Conservation (phyloP, 2,888 invertebrate genomes). For the Yponomeuta malinellus region DNA sequence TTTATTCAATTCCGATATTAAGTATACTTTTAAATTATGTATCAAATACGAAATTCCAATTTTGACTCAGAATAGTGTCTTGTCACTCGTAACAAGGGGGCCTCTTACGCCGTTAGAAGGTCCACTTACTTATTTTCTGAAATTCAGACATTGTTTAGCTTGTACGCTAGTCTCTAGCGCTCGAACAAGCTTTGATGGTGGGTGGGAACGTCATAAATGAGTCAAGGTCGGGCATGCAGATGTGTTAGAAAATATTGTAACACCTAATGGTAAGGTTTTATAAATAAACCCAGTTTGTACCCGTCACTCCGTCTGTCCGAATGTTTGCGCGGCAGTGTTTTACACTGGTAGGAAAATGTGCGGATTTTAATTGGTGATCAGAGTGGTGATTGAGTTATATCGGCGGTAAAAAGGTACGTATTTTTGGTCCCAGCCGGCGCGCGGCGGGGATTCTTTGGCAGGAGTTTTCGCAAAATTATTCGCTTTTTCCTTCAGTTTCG, state of each 20-base stretch:
- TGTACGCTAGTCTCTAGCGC: too few species aligned
- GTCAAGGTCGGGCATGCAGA: constrained; percentile 59
- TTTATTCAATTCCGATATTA: too few species aligned
- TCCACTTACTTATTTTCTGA: too few species aligned
- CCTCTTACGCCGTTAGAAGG: too few species aligned
- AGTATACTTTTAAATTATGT: too few species aligned
- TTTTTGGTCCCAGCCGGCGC: not conserved
- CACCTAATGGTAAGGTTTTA: constrained; percentile 55
- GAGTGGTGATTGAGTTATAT: not conserved
- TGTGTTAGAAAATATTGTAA: constrained; percentile 58
- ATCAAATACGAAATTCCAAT: too few species aligned
- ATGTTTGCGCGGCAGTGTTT: constrained; percentile 8
- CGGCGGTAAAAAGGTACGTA: not conserved
- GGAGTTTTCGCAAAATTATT: not conserved
- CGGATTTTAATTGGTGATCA: constrained; percentile 7
- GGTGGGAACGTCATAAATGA: constrained; percentile 35
- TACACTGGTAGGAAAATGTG: constrained; percentile 15
- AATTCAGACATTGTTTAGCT: too few species aligned
- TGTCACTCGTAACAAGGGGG: too few species aligned
- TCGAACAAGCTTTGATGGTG: not conserved
- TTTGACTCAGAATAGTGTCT: too few species aligned
- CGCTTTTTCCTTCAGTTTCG: not conserved
- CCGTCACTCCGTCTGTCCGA: constrained; percentile 21
- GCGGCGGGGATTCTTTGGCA: not conserved
- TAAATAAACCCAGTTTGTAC: constrained; percentile 66